Evolutionary conservation across 2,797 vertebrate genomes (phyloP).

Genomic region (Balearica regulorum): DNA sequence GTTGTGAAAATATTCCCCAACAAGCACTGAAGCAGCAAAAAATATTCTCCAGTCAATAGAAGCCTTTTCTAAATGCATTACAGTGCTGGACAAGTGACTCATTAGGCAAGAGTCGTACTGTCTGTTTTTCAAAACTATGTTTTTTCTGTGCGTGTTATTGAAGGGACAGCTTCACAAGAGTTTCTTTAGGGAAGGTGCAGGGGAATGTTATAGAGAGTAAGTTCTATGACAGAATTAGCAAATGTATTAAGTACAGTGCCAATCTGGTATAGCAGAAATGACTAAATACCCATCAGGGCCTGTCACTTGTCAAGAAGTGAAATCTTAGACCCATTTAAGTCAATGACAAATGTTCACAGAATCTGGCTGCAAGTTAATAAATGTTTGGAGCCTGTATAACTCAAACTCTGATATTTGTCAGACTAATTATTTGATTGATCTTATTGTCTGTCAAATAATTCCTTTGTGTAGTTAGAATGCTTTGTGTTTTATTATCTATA

Average conservation of each 20-base stretch:
- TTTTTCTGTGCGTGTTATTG: slow-evolving; percentile 6
- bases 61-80: slow-evolving; percentile 3
- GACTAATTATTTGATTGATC: slow-evolving; percentile 62
- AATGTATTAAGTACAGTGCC: slow-evolving; percentile 67
- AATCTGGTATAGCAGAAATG: slow-evolving; percentile 65
- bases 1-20: not conserved
- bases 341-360: slow-evolving; percentile 69
- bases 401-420: slow-evolving; percentile 62
- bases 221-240: slow-evolving; percentile 67
- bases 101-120: not conserved
- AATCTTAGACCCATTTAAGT: slow-evolving; percentile 67
- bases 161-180: slow-evolving; percentile 42
- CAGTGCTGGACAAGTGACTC: slow-evolving; percentile 13
- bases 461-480: slow-evolving; percentile 10
- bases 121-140: slow-evolving; percentile 19
- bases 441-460: slow-evolving; percentile 58
- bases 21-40: not conserved
- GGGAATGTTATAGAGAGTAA: slow-evolving; percentile 53
- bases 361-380: slow-evolving; percentile 66
- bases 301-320: slow-evolving; percentile 66
- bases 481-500: slow-evolving; percentile 17
- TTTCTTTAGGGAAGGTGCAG: slow-evolving; percentile 54
- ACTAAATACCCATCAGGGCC: slow-evolving; percentile 69
- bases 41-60: not conserved
- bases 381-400: slow-evolving; percentile 62